These are phyloP conservation scores for Drosophila cracens DNA, from an alignment of 2,888 invertebrate species.

Conservation along the genomic window DNA sequence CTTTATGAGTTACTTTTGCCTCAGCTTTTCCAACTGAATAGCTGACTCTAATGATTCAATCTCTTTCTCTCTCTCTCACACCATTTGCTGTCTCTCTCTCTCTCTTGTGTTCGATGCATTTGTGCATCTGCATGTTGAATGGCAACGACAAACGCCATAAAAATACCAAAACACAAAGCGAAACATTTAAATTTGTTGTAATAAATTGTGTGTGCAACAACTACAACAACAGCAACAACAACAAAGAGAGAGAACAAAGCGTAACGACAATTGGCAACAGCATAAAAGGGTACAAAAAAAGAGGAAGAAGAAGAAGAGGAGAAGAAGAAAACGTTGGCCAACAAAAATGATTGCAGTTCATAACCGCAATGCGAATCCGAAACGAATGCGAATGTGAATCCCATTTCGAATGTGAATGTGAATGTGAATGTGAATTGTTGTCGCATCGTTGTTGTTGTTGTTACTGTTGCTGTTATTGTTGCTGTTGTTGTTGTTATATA, in stretches of 20 bases:
- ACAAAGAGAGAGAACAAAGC: slow-evolving; percentile 54
- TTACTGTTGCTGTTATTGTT: no score
- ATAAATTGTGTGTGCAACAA: slow-evolving; percentile 72
- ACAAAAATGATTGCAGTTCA: slow-evolving; percentile 71
- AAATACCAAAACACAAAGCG: slow-evolving; percentile 65
- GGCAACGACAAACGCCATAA: slow-evolving; percentile 62
- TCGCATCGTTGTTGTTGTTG: slow-evolving; percentile 27
- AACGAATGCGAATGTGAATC: slow-evolving; percentile 34
- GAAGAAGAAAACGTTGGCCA: slow-evolving; percentile 33
- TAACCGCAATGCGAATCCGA: slow-evolving; percentile 52
- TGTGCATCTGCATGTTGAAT: slow-evolving; percentile 47
- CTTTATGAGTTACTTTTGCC: not conserved
- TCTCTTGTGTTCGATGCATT: not conserved
- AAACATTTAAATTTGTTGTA: slow-evolving; percentile 81
- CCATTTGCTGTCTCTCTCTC: not conserved
- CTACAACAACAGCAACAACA: slow-evolving; percentile 31
- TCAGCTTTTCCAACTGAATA: no score
- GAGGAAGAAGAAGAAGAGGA: not conserved
- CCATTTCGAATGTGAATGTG: slow-evolving; percentile 51
- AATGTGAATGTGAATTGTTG: slow-evolving; percentile 57
- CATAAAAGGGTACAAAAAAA: slow-evolving; percentile 25
- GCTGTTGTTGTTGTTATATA: slow-evolving; percentile 57
- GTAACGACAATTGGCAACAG: slow-evolving; percentile 51
- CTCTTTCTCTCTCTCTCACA: not conserved
- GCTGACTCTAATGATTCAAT: not conserved